Evolutionary conservation across 2,888 invertebrate species (phyloP), one percentile per base, ranked within the genome.

Genomic region (Cephus pulcher): DNA sequence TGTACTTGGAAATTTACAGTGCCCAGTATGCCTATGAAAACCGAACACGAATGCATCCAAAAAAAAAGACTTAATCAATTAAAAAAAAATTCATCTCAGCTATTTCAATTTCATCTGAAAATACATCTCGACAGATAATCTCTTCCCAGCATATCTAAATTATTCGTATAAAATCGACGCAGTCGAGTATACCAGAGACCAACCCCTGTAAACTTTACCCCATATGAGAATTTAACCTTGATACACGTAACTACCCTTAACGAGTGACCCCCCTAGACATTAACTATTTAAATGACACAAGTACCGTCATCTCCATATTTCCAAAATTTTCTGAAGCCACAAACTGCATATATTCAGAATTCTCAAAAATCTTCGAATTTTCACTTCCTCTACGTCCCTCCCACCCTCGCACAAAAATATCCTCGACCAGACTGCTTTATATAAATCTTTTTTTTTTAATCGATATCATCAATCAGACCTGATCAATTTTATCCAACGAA

Each of bases 221-320:
- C 34, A n/a, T 30, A n/a, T 75, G 37, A 34, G 56, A 56, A 56
- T 35, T 56, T 56, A 56, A 9, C 6, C 6, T 9, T 23, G 23
- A 6, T 23, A 23, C 1, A 56, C 23, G 34, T 74, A 81, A 80
- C 80, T 79, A 83, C 80, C 77, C 80, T 80, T 80, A 80, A 82
- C 77, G 56, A 78, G 76, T 73, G 73, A 77, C 56, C 78, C 79
- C 75, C 71, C 74, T 11, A 32, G 11, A 4, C 34, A 40, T 37
- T 76, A 76, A 73, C 78, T 35, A 80, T 82, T 83, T 80, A 82
- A 80, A 83, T 82, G 76, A 82, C 71, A 76, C 69, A 37, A 34
- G 40, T 30, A 35, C 37, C 37, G 40, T 6, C 2, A 40, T 23
- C 40, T 40, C 15, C 40, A 0, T 6, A 23, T 40, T 15, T 40